Evolutionary conservation across 2,888 invertebrate species (phyloP).

Genomic region (Diogma glabrata): DNA sequence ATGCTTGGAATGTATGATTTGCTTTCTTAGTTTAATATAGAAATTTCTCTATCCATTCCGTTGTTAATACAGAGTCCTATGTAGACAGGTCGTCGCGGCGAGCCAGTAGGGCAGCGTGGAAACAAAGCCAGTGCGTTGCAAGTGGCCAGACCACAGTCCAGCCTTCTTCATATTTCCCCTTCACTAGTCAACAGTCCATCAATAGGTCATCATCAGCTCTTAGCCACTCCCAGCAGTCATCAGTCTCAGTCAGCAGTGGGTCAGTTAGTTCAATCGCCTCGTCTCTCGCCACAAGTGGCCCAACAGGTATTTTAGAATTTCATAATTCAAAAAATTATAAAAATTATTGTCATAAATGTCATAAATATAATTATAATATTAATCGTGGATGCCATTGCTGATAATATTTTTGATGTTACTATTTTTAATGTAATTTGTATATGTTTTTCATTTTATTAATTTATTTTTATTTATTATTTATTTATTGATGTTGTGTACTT

Average conservation of each 20-base stretch:
- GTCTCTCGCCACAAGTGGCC: slow-evolving; percentile 40
- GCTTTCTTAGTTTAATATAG: slow-evolving; percentile 10
- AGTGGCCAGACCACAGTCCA: slow-evolving; percentile 45
- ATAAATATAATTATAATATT: no score
- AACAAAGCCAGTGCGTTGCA: slow-evolving; percentile 74
- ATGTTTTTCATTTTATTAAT: no score
- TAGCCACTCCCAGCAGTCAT: slow-evolving; percentile 48
- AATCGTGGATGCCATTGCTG: no score
- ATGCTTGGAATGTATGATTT: slow-evolving; percentile 3
- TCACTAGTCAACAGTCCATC: slow-evolving; percentile 26
- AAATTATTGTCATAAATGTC: no score
- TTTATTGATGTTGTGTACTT: no score
- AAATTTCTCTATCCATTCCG: slow-evolving; percentile 11
- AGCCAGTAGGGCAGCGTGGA: slow-evolving; percentile 75
- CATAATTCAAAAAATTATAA: neutral
- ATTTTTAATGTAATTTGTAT: no score
- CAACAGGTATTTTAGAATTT: slow-evolving; percentile 33
- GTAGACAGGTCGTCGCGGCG: slow-evolving; percentile 83
- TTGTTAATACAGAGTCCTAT: slow-evolving; percentile 61
- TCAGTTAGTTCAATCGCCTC: slow-evolving; percentile 56
- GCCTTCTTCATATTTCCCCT: slow-evolving; percentile 19
- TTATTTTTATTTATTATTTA: no score
- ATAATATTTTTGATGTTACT: no score
- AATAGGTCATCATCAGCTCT: slow-evolving; percentile 67
- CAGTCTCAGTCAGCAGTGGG: slow-evolving; percentile 42